Percentiles rank a stretch among this genome's conserved stretches.
These are phyloP conservation scores for Drosophila quinaria DNA, from an alignment of 2,888 invertebrate genomes.

Conservation along the genomic window DNA sequence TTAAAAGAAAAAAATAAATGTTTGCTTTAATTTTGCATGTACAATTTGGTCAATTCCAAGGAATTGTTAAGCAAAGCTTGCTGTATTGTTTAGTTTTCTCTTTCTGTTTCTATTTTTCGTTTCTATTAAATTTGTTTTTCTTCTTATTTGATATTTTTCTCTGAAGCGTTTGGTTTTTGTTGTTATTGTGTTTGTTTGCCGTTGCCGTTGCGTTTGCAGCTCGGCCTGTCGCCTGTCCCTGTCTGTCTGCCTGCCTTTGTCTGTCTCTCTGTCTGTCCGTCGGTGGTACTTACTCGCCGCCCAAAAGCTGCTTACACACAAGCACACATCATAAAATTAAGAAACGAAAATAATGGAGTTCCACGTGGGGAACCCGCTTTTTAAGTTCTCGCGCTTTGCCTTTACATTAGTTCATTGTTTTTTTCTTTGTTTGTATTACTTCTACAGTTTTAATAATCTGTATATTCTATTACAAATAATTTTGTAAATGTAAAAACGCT, in stretches of 20 bases:
- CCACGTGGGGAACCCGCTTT: conserved; percentile 72
- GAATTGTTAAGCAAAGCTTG: conserved; percentile 62
- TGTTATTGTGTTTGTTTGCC: conserved; percentile 41
- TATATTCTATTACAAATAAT: conserved; percentile 69
- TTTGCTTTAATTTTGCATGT: conserved; percentile 69
- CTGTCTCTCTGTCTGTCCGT: conserved; percentile 9
- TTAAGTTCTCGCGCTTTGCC: conserved; percentile 44
- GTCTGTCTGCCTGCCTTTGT: conserved; percentile 28
- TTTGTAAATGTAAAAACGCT: conserved; percentile 67
- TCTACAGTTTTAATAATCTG: conserved; percentile 45
- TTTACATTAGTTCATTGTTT: conserved; percentile 77
- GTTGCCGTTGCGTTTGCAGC: conserved; percentile 28
- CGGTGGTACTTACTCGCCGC: conserved; percentile 59
- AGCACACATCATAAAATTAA: conserved; percentile 71
- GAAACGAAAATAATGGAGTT: conserved; percentile 68
- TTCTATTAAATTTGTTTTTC: conserved; percentile 21
- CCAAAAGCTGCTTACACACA: conserved; percentile 59
- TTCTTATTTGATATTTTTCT: conserved; percentile 11
- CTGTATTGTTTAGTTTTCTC: conserved; percentile 20
- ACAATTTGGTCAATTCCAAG: conserved; percentile 60
- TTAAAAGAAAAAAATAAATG: conserved; percentile 65
- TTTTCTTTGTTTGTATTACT: conserved; percentile 26
- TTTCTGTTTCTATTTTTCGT: conserved; percentile 11
- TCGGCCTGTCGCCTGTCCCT: conserved; percentile 47
- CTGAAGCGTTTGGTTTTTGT: conserved; percentile 64